Evolutionary conservation across 2,888 invertebrate genomes (phyloP).

Genomic region (Trichogramma dendrolimi): DNA sequence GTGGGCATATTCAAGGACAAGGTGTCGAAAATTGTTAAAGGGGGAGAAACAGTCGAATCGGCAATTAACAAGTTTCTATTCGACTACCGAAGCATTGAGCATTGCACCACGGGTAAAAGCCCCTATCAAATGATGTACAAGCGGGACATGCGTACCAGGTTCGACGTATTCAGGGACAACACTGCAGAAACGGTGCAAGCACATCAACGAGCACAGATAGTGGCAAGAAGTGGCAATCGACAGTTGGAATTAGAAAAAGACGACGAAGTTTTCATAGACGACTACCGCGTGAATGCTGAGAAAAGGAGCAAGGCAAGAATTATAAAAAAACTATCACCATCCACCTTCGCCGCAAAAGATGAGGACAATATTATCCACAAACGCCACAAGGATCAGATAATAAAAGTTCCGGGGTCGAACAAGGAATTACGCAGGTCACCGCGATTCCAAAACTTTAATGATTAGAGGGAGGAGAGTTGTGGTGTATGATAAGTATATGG

Average conservation of each 20-base stretch:
- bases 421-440: conserved; percentile 8
- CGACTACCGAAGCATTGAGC: conserved; percentile 27
- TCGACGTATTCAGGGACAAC: conserved; percentile 19
- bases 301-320: conserved; percentile 12
- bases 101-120: conserved; percentile 24
- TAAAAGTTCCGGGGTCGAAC: no score
- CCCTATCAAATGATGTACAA: conserved; percentile 27
- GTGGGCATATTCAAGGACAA: conserved; percentile 26
- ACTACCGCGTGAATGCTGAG: conserved; percentile 5
- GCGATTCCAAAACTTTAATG: conserved; percentile 11
- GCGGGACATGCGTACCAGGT: conserved; percentile 28
- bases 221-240: background rate
- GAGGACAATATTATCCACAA: background rate
- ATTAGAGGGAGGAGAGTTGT: conserved; percentile 19
- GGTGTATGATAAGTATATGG: no score
- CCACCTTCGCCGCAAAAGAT: conserved; percentile 9
- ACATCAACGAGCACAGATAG: conserved; percentile 10
- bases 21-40: conserved; percentile 26
- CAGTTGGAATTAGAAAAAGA: background rate
- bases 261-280: conserved; percentile 15
- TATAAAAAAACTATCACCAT: conserved; percentile 12
- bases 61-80: conserved; percentile 24
- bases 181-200: conserved; percentile 5
- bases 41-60: conserved; percentile 18
- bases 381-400: conserved; percentile 13